Evolutionary conservation across 2,797 vertebrate species (phyloP), one percentile per base, ranked within the genome.

Genomic region (Phylloscopus collybita): DNA sequence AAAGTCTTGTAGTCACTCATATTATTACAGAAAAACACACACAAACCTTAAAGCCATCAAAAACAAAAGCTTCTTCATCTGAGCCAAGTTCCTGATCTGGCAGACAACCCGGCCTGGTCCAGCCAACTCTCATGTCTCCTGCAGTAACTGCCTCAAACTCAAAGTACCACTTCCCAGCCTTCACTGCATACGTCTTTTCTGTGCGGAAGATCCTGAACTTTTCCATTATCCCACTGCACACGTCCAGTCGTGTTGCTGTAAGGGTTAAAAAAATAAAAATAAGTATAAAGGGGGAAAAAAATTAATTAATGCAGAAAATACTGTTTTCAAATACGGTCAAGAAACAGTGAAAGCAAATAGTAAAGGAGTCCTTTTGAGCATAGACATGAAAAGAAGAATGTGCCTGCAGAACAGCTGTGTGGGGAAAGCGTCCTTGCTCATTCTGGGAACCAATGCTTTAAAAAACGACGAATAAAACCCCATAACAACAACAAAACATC

Each of bases 1-100:
- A 8, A 81, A 57, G 36, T 34, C 65, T 51, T 53, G 11, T 36
- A 61, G 27, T 45, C 42, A 32, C 7, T 65, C 29, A 23, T 49
- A 25, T 75, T 45, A 44, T 38, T 23, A 40, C 10, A 62, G 20
- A 64, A 36, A 53, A 69, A 53, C 25, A 38, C 30, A 20, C 19
- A 92, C 98, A 97, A 92, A 99, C 99, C 98, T 99, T 99, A 96
- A 99, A 99, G 70, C 99, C 99, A 70, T 99, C 99, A 75, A 99
- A 99, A 67, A 99, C 98, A 94, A 99, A 99, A 91, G 99, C 99
- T 80, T 98, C 98, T 70, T 99, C 99, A 82, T 99, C 99, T 1
- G 99, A 98, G 47, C 99, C 99, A 71, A 99, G 98, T 64, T 99
- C 99, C 91, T 98, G 98, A 94, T 99, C 99, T 2, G 99, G 99